Evolutionary conservation across 2,888 invertebrate species (phyloP), one percentile per base, ranked within the genome.

Genomic region (Orthosia gracilis): DNA sequence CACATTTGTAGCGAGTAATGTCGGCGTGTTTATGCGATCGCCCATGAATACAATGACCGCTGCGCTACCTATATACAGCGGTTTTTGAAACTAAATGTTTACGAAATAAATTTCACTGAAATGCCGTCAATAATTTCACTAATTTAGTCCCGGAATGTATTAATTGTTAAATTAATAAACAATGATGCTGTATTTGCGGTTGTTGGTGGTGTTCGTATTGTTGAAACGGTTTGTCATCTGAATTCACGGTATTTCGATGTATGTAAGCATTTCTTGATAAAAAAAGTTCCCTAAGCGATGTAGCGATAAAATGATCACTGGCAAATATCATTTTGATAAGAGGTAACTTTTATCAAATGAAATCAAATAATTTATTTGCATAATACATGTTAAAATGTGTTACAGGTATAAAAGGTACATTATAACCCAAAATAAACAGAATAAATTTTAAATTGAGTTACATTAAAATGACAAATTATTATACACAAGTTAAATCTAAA

Each of bases 1-100:
- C 92, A 92, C 93, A 94, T 94, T 93, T 92, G 91, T 89, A 90
- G 87, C 89, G 92, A 92, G 92, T 94, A 93, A 94, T 93, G 92
- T 90, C 80, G 70, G 83, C 64, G 80, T 84, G 80, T 89, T 89
- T 89, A 88, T 88, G 85, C 84, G 86, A 86, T 87, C 82, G 83
- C 65, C 82, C 82, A 79, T 85, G 85, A 74, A 78, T 82, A 82
- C 85, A 76, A 78, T 70, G 83, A 68, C 76, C 79, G 82, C 68
- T 73, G 64, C 55, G 62, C 64, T 70, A 54, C 61, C 26, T 31
- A 31, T 52, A 69, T 49, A 58, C 57, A 79, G 69, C 74, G 85
- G 83, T 82, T 88, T 88, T 89, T 88, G 84, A 82, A 82, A 84
- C 82, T 83, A 84, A 84, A 69, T 83, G 78, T 82, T 74, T 86